These are phyloP conservation scores for Odontocerum albicorne DNA, from an alignment of 2,888 invertebrate species.

Conservation along the genomic window DNA sequence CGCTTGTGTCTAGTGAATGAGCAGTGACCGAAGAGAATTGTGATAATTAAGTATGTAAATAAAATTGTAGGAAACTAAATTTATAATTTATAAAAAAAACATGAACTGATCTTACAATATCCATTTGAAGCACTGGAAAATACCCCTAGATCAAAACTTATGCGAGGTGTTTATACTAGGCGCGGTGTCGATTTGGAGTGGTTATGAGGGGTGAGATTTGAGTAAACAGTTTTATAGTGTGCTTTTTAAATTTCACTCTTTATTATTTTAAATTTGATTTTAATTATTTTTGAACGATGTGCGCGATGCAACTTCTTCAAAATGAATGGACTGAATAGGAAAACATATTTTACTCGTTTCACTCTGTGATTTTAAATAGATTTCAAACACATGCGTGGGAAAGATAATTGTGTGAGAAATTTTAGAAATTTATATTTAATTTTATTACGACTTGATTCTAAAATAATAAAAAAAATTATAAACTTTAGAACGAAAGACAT, in stretches of 20 bases:
- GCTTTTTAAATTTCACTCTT: slow-evolving; percentile 14
- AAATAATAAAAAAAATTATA: too few relatives aligned
- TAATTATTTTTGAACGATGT: slow-evolving; percentile 18
- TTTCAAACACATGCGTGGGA: neutral
- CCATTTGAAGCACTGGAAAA: slow-evolving; percentile 5
- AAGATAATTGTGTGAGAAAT: neutral
- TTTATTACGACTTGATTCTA: neutral
- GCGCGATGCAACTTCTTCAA: neutral
- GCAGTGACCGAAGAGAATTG: too few relatives aligned
- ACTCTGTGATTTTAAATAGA: slow-evolving; percentile 3
- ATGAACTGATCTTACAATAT: neutral
- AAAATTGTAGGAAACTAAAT: too few relatives aligned
- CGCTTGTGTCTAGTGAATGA: too few relatives aligned
- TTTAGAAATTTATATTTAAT: neutral
- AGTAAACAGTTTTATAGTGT: slow-evolving; percentile 24
- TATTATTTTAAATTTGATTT: slow-evolving; percentile 20
- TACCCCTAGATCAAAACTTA: slow-evolving; percentile 20
- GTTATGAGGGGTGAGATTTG: slow-evolving; percentile 23
- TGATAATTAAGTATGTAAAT: too few relatives aligned
- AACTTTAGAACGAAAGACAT: too few relatives aligned
- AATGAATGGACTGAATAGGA: neutral
- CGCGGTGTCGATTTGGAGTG: slow-evolving; percentile 14
- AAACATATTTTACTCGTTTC: slow-evolving; percentile 20
- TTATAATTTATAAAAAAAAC: too few relatives aligned
- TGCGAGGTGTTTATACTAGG: slow-evolving; percentile 26